Conservation (phyloP, 2,797 vertebrate species). For the Diceros bicornis region DNA sequence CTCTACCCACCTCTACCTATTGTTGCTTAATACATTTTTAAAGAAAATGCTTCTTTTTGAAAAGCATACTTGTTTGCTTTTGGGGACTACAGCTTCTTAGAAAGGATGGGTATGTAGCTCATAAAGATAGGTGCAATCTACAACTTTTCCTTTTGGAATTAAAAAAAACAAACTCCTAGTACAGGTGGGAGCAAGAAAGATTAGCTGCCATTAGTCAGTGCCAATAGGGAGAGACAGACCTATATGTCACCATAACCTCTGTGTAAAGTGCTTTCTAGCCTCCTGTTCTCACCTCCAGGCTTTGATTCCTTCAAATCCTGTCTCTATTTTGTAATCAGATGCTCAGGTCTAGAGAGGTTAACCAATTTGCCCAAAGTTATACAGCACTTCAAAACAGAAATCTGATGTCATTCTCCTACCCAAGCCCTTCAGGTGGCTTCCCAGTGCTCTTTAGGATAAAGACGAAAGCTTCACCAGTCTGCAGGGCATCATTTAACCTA, state of each 20-base stretch:
- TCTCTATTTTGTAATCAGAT: neutral
- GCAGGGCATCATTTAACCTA: neutral
- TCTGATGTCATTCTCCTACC: neutral
- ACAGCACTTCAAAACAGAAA: neutral
- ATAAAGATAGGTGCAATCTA: neutral
- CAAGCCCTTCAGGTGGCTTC: neutral
- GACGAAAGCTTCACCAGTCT: neutral
- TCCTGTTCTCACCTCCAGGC: neutral
- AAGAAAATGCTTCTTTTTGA: slow-evolving; percentile 19
- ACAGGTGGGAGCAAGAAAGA: neutral
- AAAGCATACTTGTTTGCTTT: slow-evolving; percentile 13
- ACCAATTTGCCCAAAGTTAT: neutral
- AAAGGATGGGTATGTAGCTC: neutral
- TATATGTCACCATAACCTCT: neutral
- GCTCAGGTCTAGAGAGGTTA: neutral
- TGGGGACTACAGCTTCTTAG: slow-evolving; percentile 35
- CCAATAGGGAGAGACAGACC: neutral
- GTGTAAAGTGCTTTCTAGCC: slow-evolving; percentile 2
- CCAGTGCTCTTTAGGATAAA: neutral
- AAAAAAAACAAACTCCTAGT: neutral
- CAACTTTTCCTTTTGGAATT: slow-evolving; percentile 10
- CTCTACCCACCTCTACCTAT: neutral
- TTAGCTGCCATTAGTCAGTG: neutral
- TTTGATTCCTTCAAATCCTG: slow-evolving; percentile 27
- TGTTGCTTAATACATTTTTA: neutral